Conservation (phyloP, 2,888 invertebrate species). For the Conus canariensis region DNA sequence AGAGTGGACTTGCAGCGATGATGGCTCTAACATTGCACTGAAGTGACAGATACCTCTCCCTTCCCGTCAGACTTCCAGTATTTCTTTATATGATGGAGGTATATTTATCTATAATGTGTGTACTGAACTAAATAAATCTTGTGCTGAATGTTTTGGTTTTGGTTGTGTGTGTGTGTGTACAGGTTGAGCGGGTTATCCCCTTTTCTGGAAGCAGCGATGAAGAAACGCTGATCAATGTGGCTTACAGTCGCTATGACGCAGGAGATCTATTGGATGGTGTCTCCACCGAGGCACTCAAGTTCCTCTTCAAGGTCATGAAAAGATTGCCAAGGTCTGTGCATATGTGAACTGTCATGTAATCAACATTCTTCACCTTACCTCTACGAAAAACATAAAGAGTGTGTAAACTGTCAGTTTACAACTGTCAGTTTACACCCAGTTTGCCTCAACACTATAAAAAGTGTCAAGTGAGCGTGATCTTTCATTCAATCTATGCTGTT, state of each 20-base stretch:
- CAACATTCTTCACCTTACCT: neutral
- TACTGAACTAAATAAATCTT: too few relatives aligned
- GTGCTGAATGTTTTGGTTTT: too few relatives aligned
- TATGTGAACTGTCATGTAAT: neutral
- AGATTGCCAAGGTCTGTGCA: slow-evolving; percentile 88
- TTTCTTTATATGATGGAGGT: too few relatives aligned
- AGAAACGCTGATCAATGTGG: slow-evolving; percentile 91
- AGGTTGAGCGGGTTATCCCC: slow-evolving; percentile 93
- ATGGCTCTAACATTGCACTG: too few relatives aligned
- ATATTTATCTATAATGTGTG: too few relatives aligned
- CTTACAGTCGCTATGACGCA: slow-evolving; percentile 94
- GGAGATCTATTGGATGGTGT: slow-evolving; percentile 96
- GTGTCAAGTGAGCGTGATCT: too few relatives aligned
- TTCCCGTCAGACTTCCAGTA: too few relatives aligned
- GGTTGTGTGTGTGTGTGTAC: slow-evolving; percentile 48
- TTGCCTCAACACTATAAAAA: neutral
- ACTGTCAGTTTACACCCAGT: neutral
- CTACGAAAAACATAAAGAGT: too few relatives aligned
- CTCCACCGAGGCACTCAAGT: slow-evolving; percentile 94
- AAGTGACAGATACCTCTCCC: too few relatives aligned
- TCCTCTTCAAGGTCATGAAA: slow-evolving; percentile 97
- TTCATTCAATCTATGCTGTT: too few relatives aligned
- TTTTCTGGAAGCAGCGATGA: slow-evolving; percentile 90
- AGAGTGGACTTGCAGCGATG: too few relatives aligned
- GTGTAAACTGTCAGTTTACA: too few relatives aligned